Base-by-base conservation (phyloP, 2,888 invertebrate species). In the Tribolium freemani region DNA sequence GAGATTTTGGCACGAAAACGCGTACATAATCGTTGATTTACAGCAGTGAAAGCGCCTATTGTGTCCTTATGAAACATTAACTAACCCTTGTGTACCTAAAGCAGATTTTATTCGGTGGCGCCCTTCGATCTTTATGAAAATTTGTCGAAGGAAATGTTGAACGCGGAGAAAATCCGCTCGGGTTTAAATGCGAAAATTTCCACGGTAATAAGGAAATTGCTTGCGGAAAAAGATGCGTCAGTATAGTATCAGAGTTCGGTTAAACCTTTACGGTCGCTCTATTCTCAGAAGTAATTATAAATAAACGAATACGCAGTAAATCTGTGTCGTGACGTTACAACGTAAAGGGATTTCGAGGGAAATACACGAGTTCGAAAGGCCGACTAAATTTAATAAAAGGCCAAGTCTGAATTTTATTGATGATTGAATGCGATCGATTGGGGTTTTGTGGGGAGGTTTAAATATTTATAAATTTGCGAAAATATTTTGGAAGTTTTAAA, bases 21-120 rank as follows among this genome's bases (percentile, higher is more conserved):
- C 53, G 53, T 26, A 21, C 26, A 53, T 53, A 53, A 53, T 53
- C 53, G 53, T 53, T 53, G 53, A 53, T 53, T 53, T 53, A 53
- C 30, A 26, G 26, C 20, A 53, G 26, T 26, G 26, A 53, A 53
- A 53, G 53, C 53, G 9, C 5, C 53, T 26, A 53, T 53, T 53
- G 53, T 53, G 26, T 53, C 21, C 26, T 53, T 53, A 53, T 53
- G 53, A 53, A 53, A 53, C 53, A 53, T 53, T 53, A 53, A 53
- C 53, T 53, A 53, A 53, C 53, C 53, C 26, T 38, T 38, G 38
- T 26, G 53, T 53, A 21, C 53, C n/a, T 53, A 53, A 53, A 53
- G 6, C 53, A 53, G 50, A 50, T 50, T 38, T 48, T 48, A 48
- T 48, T 50, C 16, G 20, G 50, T 16, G 8, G 13, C 13, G 50